A percentile compares a stretch with the other conserved stretches of the same genome.
Evolutionary conservation across 2,113 vertebrate genomes (phyloP).

Genomic region (Carettochelys insculpta): DNA sequence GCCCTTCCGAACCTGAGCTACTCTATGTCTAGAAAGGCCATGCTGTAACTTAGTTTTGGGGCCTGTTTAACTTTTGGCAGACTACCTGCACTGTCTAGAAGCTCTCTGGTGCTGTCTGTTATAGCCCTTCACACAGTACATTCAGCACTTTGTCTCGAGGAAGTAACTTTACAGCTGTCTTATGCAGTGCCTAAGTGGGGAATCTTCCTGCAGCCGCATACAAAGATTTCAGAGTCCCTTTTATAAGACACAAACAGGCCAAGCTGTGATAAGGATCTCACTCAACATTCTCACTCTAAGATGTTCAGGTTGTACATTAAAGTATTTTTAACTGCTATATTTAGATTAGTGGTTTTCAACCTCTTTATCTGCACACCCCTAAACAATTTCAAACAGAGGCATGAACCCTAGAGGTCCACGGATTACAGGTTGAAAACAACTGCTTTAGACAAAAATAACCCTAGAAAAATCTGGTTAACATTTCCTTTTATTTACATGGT

Average conservation of each 20-base stretch:
- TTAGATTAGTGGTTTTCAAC: neutral
- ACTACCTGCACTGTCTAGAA: neutral
- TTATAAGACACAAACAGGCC: neutral
- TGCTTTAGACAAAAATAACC: neutral
- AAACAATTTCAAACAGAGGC: neutral
- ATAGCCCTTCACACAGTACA: neutral
- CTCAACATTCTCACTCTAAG: neutral
- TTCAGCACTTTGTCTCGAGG: neutral
- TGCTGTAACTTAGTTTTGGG: neutral
- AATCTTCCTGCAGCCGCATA: neutral
- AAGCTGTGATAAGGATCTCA: neutral
- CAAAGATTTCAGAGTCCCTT: neutral
- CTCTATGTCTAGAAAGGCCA: neutral
- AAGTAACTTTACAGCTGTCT: neutral
- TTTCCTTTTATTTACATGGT: constrained; percentile 47
- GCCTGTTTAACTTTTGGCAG: neutral
- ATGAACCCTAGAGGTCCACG: neutral
- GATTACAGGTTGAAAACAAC: neutral
- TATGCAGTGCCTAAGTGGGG: neutral
- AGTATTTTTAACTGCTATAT: constrained; percentile 30
- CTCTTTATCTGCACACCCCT: neutral
- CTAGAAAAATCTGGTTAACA: constrained; percentile 47
- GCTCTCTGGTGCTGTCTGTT: neutral
- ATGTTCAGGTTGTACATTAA: neutral
- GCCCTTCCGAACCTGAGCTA: neutral